Evolutionary conservation across 1,140 invertebrate species (phyloP), one percentile per base, ranked within the genome.

Genomic region (Ridgeia piscesae): DNA sequence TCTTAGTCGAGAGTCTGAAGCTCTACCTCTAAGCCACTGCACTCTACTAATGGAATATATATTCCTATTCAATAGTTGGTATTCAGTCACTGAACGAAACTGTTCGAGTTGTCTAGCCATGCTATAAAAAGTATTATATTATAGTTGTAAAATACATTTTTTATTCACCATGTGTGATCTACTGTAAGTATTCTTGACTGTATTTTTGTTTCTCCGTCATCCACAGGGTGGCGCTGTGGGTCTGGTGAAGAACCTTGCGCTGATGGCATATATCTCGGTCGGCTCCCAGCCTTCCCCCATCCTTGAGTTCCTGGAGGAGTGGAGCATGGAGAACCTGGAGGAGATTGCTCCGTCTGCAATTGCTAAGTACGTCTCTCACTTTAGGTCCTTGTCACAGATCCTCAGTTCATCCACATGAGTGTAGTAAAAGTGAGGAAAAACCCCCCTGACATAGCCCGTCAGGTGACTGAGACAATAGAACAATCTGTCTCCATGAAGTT

Each of bases 321-420:
- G 99, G 99, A 99, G 98, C 92, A 99, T 99, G 99, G 99, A 99
- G 96, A 99, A 99, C 96, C 96, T 99, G 89, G 99, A 99, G 96
- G 99, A 99, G 97, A 99, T 99, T 94, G 98, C 98, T 0, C 98
- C 98, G 0, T 99, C 98, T 50, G 98, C 98, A 1, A 99, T 99
- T 95, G 98, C 98, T 31, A 98, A 99, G 95, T 96, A 95, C 94
- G 58, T 77, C 58, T 94, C 93, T 33, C 27, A 31, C 17, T 21
- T 77, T 77, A 21, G 4, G 11, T 42, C 42, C 42, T 6, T 42
- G 42, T 42, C 42, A 42, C 42, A 42, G 42, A 42, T 42, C 42
- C 42, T 11, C 4, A 11, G 42, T 6, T 42, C 42, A 42, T 42
- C 11, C 4, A 42, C 42, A 42, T 42, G n/a, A n/a, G n/a, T n/a